phyloP scores from a whole-genome alignment of 2,888 invertebrate species.

The Sympetrum striolatum region DNA sequence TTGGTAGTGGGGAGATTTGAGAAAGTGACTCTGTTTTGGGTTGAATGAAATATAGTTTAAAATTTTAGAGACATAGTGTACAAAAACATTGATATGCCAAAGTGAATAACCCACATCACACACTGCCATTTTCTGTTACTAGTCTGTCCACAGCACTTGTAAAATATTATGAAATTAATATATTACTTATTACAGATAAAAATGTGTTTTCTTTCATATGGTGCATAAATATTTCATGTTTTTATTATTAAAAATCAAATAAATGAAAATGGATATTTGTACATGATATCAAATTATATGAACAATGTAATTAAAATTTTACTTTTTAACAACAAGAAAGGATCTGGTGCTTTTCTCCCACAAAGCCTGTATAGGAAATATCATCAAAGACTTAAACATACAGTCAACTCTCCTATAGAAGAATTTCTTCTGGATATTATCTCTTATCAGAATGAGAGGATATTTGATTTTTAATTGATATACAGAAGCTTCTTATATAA shows the following conservation, averaged over 20 bases:
- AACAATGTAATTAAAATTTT: no score
- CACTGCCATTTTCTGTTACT: slow-evolving; percentile 44
- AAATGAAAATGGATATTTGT: background rate
- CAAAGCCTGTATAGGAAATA: no score
- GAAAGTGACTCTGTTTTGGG: slow-evolving; percentile 29
- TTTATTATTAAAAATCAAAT: background rate
- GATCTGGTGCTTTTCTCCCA: no score
- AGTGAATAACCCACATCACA: slow-evolving; percentile 41
- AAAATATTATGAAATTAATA: slow-evolving; percentile 42
- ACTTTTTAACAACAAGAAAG: no score
- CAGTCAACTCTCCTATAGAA: no score
- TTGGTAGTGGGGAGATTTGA: background rate
- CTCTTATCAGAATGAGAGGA: no score
- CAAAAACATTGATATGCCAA: slow-evolving; percentile 44
- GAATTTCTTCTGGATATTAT: no score
- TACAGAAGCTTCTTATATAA: no score
- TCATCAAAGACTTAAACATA: no score
- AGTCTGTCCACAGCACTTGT: slow-evolving; percentile 44
- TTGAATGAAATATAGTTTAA: slow-evolving; percentile 6
- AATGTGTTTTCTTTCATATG: background rate
- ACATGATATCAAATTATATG: background rate
- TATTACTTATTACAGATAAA: slow-evolving; percentile 35
- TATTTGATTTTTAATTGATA: no score
- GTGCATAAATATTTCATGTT: background rate
- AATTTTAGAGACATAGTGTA: slow-evolving; percentile 36